These are phyloP conservation scores for Agriopis marginaria DNA, from an alignment of 2,888 invertebrate genomes.

Conservation along the genomic window DNA sequence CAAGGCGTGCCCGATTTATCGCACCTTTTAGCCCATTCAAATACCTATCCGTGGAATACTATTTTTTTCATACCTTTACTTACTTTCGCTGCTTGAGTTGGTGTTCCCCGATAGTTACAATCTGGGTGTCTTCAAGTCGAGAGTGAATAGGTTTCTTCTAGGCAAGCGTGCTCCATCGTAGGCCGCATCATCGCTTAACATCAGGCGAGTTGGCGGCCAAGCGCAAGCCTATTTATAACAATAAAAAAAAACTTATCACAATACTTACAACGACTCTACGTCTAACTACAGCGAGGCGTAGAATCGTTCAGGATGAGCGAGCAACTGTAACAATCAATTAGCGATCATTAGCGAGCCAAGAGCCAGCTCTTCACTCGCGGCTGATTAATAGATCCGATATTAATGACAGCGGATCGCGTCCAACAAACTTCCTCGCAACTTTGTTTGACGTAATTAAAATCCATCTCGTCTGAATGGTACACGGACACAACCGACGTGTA, in stretches of 20 bases:
- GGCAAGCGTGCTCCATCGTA: no score
- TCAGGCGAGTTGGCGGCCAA: no score
- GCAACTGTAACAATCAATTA: slow-evolving; percentile 19
- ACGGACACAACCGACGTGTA: slow-evolving; percentile 82
- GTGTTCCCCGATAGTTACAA: no score
- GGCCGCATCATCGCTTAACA: no score
- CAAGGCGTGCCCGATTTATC: slow-evolving; percentile 78
- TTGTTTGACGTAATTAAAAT: slow-evolving; percentile 85
- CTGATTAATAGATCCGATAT: slow-evolving; percentile 55
- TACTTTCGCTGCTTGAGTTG: no score
- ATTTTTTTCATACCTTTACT: slow-evolving; percentile 21
- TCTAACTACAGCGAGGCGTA: not conserved
- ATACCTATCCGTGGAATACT: slow-evolving; percentile 51
- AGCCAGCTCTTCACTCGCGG: slow-evolving; percentile 38
- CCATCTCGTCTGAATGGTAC: slow-evolving; percentile 77
- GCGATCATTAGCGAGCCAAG: slow-evolving; percentile 55
- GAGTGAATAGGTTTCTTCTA: no score
- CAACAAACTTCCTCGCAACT: slow-evolving; percentile 71
- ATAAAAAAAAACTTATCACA: no score
- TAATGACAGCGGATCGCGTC: slow-evolving; percentile 54
- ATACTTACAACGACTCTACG: not conserved
- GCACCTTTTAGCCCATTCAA: slow-evolving; percentile 66
- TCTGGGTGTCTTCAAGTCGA: no score
- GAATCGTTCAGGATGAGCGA: slow-evolving; percentile 2
- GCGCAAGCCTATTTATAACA: no score